Percentiles rank a stretch among this genome's conserved stretches.
Conservation (phyloP, 2,113 vertebrate genomes). For the Sitta europaea region DNA sequence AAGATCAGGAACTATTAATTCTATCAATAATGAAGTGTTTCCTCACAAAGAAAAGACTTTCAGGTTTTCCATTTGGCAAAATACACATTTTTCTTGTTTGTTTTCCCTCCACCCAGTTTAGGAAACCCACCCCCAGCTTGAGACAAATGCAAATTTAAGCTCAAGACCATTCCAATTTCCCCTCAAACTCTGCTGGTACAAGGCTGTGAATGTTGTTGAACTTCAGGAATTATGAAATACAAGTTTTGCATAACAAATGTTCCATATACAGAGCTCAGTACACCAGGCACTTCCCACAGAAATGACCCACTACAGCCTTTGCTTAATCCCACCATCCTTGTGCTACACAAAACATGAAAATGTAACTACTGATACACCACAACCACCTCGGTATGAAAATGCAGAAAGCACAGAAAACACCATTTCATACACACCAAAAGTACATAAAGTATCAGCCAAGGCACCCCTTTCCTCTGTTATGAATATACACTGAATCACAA, state of each 20-base stretch:
- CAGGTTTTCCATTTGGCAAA: neutral
- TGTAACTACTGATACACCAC: neutral
- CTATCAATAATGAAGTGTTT: neutral
- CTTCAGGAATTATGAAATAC: neutral
- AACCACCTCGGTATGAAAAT: neutral
- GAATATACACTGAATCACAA: neutral
- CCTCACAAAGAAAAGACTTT: neutral
- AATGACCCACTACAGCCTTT: fast-evolving
- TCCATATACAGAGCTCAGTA: neutral
- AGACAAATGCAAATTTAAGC: neutral
- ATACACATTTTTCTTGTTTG: neutral
- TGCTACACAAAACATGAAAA: neutral
- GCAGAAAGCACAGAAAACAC: neutral
- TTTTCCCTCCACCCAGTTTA: neutral
- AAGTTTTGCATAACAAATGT: neutral
- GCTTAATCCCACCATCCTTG: neutral
- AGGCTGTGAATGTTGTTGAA: neutral
- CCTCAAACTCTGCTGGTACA: neutral
- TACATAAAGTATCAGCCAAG: fast-evolving
- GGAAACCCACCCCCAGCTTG: neutral
- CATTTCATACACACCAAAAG: neutral
- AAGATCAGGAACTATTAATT: neutral
- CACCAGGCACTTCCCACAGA: neutral
- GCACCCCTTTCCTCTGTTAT: neutral
- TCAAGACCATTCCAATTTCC: neutral